Percentiles rank a stretch among this genome's conserved stretches.
These are phyloP conservation scores for Aquatica leii DNA, from an alignment of 2,888 invertebrate species.

Conservation along the genomic window DNA sequence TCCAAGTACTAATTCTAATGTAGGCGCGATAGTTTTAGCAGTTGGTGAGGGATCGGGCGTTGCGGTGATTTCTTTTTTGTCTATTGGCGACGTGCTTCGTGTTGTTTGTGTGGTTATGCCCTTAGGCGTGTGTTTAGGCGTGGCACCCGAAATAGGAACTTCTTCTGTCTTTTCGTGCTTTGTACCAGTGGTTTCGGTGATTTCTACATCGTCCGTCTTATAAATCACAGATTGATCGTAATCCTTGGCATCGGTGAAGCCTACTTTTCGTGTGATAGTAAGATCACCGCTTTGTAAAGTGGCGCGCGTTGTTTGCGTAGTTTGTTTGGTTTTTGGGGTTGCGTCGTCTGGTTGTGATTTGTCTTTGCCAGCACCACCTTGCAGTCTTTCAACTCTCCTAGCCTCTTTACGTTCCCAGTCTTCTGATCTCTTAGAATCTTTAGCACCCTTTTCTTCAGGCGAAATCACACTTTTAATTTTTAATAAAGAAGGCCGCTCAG, in stretches of 20 bases:
- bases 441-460: slow-evolving; percentile 61
- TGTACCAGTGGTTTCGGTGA: slow-evolving; percentile 29
- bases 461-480: slow-evolving; percentile 50
- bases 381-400: slow-evolving; percentile 57
- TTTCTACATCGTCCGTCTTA: slow-evolving; percentile 36
- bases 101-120: slow-evolving; percentile 46
- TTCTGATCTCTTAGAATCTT: slow-evolving; percentile 60
- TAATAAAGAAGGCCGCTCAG: slow-evolving; percentile 53
- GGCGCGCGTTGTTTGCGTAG: slow-evolving; percentile 24
- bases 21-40: slow-evolving; percentile 47
- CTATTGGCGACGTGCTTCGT: slow-evolving; percentile 59
- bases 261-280: slow-evolving; percentile 33
- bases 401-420: slow-evolving; percentile 60
- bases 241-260: slow-evolving; percentile 35
- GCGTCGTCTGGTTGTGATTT: slow-evolving; percentile 49
- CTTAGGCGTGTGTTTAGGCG: slow-evolving; percentile 11
- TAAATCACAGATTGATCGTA: slow-evolving; percentile 25
- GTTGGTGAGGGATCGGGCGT: slow-evolving; percentile 50
- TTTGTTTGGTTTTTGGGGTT: slow-evolving; percentile 42
- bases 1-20: slow-evolving; percentile 64
- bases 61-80: slow-evolving; percentile 51
- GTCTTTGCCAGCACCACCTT: slow-evolving; percentile 59
- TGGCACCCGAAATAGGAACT: slow-evolving; percentile 18
- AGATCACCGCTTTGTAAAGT: slow-evolving; percentile 31
- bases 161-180: slow-evolving; percentile 13